Conservation (phyloP, 2,888 invertebrate genomes). For the Plebejus melissa region DNA sequence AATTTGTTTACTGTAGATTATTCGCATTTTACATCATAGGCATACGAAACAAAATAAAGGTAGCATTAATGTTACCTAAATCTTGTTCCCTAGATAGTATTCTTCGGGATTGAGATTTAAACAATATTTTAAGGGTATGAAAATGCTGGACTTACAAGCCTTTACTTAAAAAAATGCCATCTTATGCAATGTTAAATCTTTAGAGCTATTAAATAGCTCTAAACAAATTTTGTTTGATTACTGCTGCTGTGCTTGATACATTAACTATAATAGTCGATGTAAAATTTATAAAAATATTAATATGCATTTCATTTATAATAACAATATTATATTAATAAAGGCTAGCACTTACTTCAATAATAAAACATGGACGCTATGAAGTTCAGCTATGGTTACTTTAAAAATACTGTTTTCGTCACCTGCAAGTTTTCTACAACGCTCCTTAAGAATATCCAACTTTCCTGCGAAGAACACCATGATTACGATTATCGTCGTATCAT, state of each 20-base stretch:
- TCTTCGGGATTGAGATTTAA: background rate
- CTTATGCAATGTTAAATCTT: background rate
- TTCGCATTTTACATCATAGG: background rate
- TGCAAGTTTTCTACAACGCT: constrained; percentile 51
- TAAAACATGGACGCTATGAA: constrained; percentile 52
- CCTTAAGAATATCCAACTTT: constrained; percentile 56
- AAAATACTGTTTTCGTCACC: constrained; percentile 42
- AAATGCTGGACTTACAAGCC: background rate
- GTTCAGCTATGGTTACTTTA: constrained; percentile 42
- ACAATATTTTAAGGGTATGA: background rate
- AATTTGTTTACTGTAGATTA: background rate
- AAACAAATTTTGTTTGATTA: background rate
- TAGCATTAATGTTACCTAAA: background rate
- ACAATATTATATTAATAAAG: background rate
- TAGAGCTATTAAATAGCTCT: background rate
- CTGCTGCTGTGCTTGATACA: background rate
- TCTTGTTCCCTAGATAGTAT: background rate
- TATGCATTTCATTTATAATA: background rate
- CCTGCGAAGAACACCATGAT: constrained; percentile 64
- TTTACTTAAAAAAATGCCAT: background rate
- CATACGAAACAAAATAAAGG: background rate
- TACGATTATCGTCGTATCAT: constrained; percentile 55
- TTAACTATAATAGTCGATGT: no score
- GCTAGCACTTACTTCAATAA: constrained; percentile 56
- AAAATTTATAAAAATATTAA: background rate